phyloP scores from a whole-genome alignment of 2,797 vertebrate species.

The Gadopsis bispinosus region DNA sequence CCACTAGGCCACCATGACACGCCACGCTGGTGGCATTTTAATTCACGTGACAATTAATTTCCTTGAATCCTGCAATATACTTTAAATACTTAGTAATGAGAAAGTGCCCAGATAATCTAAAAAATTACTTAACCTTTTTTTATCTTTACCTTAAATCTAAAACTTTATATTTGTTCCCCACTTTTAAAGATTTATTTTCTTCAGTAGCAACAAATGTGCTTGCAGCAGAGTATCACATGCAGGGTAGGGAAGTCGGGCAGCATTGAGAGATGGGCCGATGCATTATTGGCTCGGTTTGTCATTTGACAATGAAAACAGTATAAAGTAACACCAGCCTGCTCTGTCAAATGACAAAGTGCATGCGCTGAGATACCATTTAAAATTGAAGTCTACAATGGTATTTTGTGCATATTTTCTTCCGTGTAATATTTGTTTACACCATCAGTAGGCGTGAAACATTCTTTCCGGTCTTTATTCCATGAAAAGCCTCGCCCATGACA shows the following conservation, averaged over 20 bases:
- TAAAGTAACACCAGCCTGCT: background rate
- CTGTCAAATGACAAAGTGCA: background rate
- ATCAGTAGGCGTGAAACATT: constrained; percentile 3
- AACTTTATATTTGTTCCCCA: background rate
- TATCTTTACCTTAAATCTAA: too few relatives aligned
- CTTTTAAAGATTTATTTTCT: background rate
- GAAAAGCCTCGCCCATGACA: constrained; percentile 7
- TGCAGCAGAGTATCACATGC: background rate
- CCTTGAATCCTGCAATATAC: background rate
- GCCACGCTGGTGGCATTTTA: background rate
- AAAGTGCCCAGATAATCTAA: background rate
- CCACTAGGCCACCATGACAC: background rate
- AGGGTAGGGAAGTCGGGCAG: background rate
- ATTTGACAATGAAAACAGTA: background rate
- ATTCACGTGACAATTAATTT: background rate
- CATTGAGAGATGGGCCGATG: background rate
- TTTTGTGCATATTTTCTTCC: background rate
- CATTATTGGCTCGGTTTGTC: background rate
- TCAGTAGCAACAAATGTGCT: background rate
- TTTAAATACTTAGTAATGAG: background rate
- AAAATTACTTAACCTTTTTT: background rate
- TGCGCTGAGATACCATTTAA: background rate
- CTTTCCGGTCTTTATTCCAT: background rate
- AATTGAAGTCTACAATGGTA: background rate
- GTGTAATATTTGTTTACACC: background rate